phyloP scores from a whole-genome alignment of 2,113 vertebrate species.

The Hyperopisus bebe region DNA sequence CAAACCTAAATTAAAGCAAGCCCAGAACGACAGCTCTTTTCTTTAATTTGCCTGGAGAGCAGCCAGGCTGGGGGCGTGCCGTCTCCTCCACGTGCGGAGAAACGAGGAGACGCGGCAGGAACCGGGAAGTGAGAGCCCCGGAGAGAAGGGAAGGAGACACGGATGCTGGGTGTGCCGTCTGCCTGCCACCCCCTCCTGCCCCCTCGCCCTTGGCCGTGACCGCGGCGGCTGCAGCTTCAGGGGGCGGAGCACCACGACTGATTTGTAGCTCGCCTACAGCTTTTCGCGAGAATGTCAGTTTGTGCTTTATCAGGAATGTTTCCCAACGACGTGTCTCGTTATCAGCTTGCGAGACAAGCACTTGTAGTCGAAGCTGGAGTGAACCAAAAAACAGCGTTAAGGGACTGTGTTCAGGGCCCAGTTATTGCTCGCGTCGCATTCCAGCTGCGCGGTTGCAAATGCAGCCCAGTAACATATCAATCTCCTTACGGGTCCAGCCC shows the following conservation, averaged over 20 bases:
- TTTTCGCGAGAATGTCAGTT: constrained; percentile 12
- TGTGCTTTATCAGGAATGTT: constrained; percentile 22
- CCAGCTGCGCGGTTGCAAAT: constrained; percentile 23
- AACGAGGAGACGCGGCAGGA: neutral
- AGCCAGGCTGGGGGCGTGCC: neutral
- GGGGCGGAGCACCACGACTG: neutral
- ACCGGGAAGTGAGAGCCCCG: neutral
- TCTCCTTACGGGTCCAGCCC: constrained; percentile 22
- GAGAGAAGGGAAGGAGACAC: neutral
- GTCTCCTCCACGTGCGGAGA: neutral
- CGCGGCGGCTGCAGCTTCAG: neutral
- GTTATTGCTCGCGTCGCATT: constrained; percentile 20
- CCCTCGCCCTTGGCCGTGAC: neutral
- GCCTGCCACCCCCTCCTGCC: neutral
- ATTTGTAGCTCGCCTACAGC: neutral
- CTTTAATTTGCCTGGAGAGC: neutral
- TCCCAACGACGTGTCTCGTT: neutral
- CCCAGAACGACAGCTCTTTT: neutral
- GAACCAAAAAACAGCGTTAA: neutral
- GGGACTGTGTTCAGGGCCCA: neutral
- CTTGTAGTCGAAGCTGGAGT: neutral
- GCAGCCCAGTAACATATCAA: constrained; percentile 31
- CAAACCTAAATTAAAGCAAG: neutral
- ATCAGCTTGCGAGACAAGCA: neutral
- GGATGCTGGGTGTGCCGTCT: neutral